These are phyloP conservation scores for Achroia grisella DNA, from an alignment of 1,140 invertebrate species.

Conservation along the genomic window DNA sequence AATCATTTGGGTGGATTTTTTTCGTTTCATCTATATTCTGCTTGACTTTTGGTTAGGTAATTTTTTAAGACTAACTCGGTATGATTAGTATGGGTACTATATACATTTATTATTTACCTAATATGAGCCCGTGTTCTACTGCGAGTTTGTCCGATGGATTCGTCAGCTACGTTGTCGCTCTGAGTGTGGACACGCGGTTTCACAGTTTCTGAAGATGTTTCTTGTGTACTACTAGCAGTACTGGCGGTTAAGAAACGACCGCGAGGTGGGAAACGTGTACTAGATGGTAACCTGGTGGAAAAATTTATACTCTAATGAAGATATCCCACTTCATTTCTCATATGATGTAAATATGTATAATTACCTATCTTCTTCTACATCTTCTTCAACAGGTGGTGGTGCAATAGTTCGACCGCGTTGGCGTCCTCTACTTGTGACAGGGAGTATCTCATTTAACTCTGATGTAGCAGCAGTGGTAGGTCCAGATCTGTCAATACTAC, in stretches of 20 bases:
- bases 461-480: conserved; percentile 70
- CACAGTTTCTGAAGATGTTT: conserved; percentile 44
- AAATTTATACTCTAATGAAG: conserved; percentile 1
- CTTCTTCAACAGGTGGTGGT: conserved; percentile 69
- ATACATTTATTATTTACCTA: conserved; percentile 41
- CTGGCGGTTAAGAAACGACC: conserved; percentile 75
- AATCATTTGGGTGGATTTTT: too few species aligned
- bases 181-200: conserved; percentile 70
- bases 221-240: conserved; percentile 44
- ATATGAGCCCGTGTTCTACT: conserved; percentile 66
- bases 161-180: conserved; percentile 62
- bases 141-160: conserved; percentile 62
- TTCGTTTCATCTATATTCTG: too few species aligned
- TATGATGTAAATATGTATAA: background rate
- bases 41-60: too few species aligned
- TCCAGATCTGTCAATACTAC: conserved; percentile 77
- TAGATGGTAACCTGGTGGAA: conserved; percentile 79
- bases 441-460: conserved; percentile 79
- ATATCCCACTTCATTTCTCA: background rate
- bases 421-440: conserved; percentile 71
- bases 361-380: conserved; percentile 71
- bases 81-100: too few species aligned
- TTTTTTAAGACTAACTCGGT: too few species aligned
- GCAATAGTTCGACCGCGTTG: conserved; percentile 75
- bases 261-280: conserved; percentile 85